phyloP scores from a whole-genome alignment of 2,888 invertebrate species.

The Merodon equestris region DNA sequence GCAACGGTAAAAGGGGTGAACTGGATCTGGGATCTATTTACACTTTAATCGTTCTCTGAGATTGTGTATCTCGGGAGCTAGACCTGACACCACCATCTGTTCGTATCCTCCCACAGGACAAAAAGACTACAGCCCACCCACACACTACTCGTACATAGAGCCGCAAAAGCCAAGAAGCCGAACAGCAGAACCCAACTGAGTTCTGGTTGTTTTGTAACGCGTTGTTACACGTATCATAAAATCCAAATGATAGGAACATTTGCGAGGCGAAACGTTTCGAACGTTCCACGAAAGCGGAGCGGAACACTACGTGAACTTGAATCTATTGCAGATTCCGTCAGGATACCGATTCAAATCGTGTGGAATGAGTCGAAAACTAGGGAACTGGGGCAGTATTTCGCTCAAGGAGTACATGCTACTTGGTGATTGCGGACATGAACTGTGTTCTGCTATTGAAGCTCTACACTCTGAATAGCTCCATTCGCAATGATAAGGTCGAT shows the following conservation, averaged over 20 bases:
- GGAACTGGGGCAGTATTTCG: slow-evolving; percentile 43
- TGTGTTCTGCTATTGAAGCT: too few species aligned
- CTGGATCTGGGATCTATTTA: slow-evolving; percentile 48
- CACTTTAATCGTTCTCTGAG: slow-evolving; percentile 62
- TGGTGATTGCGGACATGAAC: slow-evolving; percentile 37
- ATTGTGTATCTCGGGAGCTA: slow-evolving; percentile 48
- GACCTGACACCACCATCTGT: slow-evolving; percentile 56
- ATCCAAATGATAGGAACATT: slow-evolving; percentile 56
- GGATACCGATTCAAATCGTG: slow-evolving; percentile 50
- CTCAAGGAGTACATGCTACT: slow-evolving; percentile 8
- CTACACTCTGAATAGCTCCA: too few species aligned
- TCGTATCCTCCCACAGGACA: slow-evolving; percentile 29
- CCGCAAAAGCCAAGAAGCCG: slow-evolving; percentile 22
- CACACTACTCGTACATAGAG: too few species aligned
- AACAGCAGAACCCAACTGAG: slow-evolving; percentile 39
- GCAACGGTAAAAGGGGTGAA: slow-evolving; percentile 44
- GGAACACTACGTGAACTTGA: slow-evolving; percentile 66
- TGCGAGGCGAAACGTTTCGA: slow-evolving; percentile 49
- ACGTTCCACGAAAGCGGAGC: too few species aligned
- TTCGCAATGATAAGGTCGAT: too few species aligned
- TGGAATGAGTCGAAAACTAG: slow-evolving; percentile 54
- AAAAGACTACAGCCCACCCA: too few species aligned
- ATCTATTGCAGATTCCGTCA: slow-evolving; percentile 55
- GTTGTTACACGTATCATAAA: slow-evolving; percentile 67
- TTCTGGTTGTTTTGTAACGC: slow-evolving; percentile 34